Evolutionary conservation across 2,888 invertebrate species (phyloP).

Genomic region (Abrostola triplasia): DNA sequence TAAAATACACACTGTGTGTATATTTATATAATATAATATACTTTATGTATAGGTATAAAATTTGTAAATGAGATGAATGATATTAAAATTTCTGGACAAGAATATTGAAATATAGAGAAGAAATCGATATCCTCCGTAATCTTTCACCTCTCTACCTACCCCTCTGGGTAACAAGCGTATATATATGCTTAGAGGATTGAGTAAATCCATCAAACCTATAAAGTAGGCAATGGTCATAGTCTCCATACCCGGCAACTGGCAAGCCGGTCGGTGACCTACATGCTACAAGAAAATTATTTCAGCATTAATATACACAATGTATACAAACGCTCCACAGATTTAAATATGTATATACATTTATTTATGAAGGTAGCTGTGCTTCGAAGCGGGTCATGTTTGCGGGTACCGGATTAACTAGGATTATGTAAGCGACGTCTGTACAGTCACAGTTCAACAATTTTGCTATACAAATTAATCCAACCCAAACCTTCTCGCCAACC

Average conservation of each 20-base stretch:
- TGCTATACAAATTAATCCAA: slow-evolving; percentile 31
- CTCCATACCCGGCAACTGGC: neutral
- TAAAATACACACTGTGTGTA: no score
- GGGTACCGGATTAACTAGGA: slow-evolving; percentile 44
- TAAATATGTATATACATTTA: slow-evolving; percentile 40
- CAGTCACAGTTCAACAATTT: slow-evolving; percentile 32
- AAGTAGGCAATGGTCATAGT: neutral
- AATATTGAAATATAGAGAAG: no score
- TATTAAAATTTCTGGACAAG: no score
- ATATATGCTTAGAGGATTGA: no score
- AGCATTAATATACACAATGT: slow-evolving; percentile 47
- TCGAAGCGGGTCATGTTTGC: slow-evolving; percentile 46
- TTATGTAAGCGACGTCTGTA: slow-evolving; percentile 48
- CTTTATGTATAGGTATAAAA: no score
- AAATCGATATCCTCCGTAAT: no score
- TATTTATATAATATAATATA: no score
- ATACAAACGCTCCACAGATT: slow-evolving; percentile 30
- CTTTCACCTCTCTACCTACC: no score
- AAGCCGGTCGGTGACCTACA: neutral
- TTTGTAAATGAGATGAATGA: no score
- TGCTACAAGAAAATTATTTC: slow-evolving; percentile 36
- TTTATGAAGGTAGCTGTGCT: slow-evolving; percentile 45
- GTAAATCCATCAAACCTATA: neutral
- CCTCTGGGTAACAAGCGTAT: no score
- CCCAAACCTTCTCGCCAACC: slow-evolving; percentile 12